Evolutionary conservation across 1,140 invertebrate genomes (phyloP).

Genomic region (Macrostomum lignano): DNA sequence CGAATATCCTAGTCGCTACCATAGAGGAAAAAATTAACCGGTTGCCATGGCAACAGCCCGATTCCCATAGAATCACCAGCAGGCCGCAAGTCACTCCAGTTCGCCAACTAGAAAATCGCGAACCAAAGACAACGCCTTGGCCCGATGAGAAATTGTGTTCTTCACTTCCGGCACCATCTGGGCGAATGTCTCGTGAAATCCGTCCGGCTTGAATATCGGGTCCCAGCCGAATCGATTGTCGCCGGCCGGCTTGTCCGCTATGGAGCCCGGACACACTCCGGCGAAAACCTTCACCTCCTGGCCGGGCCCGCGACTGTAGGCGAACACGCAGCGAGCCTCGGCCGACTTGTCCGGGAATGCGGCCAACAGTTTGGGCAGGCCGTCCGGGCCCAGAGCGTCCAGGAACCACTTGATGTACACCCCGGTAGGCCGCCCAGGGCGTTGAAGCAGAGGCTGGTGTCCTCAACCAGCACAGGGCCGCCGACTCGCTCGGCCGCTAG

Average conservation of each 20-base stretch:
- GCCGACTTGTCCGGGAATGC: conserved; percentile 79
- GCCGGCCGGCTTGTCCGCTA: conserved; percentile 60
- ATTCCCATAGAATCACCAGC: no score
- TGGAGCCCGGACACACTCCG: conserved; percentile 50
- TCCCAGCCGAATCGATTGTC: conserved; percentile 76
- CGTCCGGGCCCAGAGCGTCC: no score
- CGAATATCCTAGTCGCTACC: no score
- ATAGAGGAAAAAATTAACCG: no score
- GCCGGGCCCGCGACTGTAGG: conserved; percentile 26
- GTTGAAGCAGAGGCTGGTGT: conserved; percentile 74
- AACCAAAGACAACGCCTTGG: no score
- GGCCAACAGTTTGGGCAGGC: conserved; percentile 21
- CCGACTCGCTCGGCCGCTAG: no score
- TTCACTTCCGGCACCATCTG: conserved; percentile 57
- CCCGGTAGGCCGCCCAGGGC: conserved; percentile 57
- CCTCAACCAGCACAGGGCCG: conserved; percentile 75
- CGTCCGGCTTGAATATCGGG: conserved; percentile 63
- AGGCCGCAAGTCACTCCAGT: no score
- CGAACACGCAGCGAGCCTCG: conserved; percentile 57
- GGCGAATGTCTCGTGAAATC: conserved; percentile 58
- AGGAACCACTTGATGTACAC: conserved; percentile 99
- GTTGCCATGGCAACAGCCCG: no score
- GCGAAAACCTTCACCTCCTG: conserved; percentile 32
- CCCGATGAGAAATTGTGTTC: conserved; percentile 73
- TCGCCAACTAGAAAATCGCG: no score